A percentile compares a stretch with the other conserved stretches of the same genome.
phyloP scores from a whole-genome alignment of 2,797 vertebrate species.

The Iguana delicatissima region DNA sequence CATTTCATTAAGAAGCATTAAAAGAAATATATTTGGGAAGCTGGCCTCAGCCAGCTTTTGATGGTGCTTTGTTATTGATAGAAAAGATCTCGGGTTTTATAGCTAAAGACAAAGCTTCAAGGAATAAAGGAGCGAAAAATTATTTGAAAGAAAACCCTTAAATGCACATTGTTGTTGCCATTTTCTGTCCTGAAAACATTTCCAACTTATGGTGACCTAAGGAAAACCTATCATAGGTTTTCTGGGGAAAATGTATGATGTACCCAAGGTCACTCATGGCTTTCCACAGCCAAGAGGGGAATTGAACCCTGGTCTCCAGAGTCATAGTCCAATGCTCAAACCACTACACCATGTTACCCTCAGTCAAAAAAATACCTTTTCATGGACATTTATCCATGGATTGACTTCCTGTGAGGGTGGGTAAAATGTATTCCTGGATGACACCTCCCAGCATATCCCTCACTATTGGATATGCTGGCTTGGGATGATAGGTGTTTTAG shows the following conservation, averaged over 20 bases:
- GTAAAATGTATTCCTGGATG: too few species aligned
- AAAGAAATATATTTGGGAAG: background rate
- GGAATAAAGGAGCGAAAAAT: background rate
- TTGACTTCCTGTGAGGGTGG: background rate
- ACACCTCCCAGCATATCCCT: too few species aligned
- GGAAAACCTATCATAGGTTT: too few species aligned
- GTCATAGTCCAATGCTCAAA: too few species aligned
- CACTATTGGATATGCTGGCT: too few species aligned
- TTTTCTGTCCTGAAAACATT: too few species aligned
- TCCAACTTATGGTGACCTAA: too few species aligned
- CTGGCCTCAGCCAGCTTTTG: background rate
- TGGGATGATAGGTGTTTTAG: too few species aligned
- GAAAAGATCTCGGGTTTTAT: background rate
- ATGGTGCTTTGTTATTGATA: conserved; percentile 1
- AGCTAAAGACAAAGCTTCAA: background rate
- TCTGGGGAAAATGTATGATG: too few species aligned
- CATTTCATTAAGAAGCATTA: conserved; percentile 16
- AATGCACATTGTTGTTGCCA: background rate
- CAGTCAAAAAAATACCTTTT: conserved; percentile 15
- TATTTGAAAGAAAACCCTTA: background rate
- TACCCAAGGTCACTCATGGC: too few species aligned
- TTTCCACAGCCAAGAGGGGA: too few species aligned
- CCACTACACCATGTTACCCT: background rate
- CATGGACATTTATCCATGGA: background rate
- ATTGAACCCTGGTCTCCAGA: too few species aligned